Percentiles rank a stretch among this genome's conserved stretches.
Evolutionary conservation across 2,113 vertebrate genomes (phyloP).

Genomic region (Zosterops pallidus): DNA sequence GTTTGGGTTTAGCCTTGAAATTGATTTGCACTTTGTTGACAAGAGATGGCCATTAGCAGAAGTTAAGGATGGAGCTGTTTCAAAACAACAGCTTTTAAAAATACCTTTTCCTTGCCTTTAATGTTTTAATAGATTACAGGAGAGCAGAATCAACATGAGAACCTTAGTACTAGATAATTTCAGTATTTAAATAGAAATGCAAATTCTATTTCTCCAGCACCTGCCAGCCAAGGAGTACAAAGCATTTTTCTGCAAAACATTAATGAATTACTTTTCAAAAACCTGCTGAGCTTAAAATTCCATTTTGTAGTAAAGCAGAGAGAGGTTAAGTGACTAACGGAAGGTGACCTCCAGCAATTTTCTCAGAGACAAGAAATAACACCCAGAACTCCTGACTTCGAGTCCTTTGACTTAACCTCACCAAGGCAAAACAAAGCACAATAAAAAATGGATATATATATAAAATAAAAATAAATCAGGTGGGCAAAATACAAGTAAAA

Average conservation of each 20-base stretch:
- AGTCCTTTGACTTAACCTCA: constrained; percentile 10
- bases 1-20: constrained; percentile 40
- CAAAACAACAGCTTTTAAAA: constrained; percentile 1
- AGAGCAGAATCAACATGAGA: not conserved
- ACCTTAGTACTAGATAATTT: not conserved
- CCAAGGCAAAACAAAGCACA: constrained; percentile 5
- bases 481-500: not conserved
- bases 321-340: constrained; percentile 37
- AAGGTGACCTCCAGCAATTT: constrained; percentile 56
- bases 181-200: constrained; percentile 15
- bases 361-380: constrained; percentile 43
- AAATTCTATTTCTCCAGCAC: constrained; percentile 12
- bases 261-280: constrained; percentile 46
- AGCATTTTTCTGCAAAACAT: not conserved
- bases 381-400: constrained; percentile 26
- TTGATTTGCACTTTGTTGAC: constrained; percentile 56
- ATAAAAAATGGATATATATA: not conserved
- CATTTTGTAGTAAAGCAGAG: constrained; percentile 29
- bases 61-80: constrained; percentile 48
- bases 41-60: constrained; percentile 48
- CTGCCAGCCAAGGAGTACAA: not conserved
- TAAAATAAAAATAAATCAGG: not conserved
- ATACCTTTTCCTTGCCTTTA: not conserved
- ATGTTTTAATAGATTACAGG: constrained; percentile 14
- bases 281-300: constrained; percentile 42